Conservation (phyloP, 2,797 vertebrate genomes). For the Bucorvus abyssinicus region DNA sequence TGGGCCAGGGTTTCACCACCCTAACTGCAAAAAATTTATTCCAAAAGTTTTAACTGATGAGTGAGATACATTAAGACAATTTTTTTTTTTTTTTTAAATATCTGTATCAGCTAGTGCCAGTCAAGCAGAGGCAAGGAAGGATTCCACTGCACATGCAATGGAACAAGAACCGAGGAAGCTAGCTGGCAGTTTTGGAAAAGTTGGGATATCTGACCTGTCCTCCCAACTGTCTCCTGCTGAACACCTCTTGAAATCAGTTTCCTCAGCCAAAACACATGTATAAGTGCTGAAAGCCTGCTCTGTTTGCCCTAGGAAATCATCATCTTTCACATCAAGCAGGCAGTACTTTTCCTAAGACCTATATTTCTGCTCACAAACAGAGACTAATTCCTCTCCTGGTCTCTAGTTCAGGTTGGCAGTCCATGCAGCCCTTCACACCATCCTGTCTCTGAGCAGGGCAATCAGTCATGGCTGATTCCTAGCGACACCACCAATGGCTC, state of each 20-base stretch:
- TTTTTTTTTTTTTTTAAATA: too few relatives aligned
- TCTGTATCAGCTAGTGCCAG: too few relatives aligned
- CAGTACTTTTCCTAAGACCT: neutral
- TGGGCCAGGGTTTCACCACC: too few relatives aligned
- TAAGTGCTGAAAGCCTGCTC: neutral
- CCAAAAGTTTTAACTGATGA: too few relatives aligned
- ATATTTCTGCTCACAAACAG: neutral
- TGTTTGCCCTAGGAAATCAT: neutral
- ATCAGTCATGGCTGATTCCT: conserved; percentile 35
- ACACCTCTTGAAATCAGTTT: neutral
- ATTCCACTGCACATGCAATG: too few relatives aligned
- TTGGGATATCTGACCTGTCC: neutral
- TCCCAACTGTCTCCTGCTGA: neutral
- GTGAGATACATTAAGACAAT: too few relatives aligned
- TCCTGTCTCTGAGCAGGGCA: conserved; percentile 1
- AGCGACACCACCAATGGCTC: neutral
- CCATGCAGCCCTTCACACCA: neutral
- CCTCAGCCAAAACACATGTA: neutral
- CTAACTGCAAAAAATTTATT: too few relatives aligned
- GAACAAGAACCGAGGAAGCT: neutral
- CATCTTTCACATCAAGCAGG: neutral
- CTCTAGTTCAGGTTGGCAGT: neutral
- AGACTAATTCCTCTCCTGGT: conserved; percentile 7
- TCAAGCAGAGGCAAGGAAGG: too few relatives aligned
- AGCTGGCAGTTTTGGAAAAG: neutral